Percentiles rank a stretch among this genome's conserved stretches.
Conservation (phyloP, 2,113 vertebrate genomes). For the Ageneiosus marmoratus region DNA sequence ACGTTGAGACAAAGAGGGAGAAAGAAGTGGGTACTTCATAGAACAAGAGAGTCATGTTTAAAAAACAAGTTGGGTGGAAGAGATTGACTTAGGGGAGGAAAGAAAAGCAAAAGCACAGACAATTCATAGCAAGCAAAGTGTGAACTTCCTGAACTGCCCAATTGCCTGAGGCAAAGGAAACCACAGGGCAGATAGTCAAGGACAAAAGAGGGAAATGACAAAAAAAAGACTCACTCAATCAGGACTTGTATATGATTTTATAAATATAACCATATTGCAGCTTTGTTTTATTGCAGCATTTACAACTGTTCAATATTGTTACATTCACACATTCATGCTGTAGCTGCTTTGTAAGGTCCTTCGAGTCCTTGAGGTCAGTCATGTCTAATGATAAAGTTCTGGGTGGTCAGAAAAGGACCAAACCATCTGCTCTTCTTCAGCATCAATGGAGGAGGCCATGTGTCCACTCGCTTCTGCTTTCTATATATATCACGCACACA, state of each 20-base stretch:
- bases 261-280: neutral
- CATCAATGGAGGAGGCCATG: constrained; percentile 20
- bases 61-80: constrained; percentile 36
- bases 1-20: constrained; percentile 29
- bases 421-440: constrained; percentile 26
- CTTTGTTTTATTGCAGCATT: neutral
- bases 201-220: constrained; percentile 27
- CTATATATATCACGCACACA: constrained; percentile 28
- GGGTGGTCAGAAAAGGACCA: constrained; percentile 29
- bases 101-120: constrained; percentile 30
- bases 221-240: constrained; percentile 4
- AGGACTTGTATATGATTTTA: neutral
- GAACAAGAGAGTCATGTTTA: constrained; percentile 46
- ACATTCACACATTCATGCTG: neutral
- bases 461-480: constrained; percentile 31
- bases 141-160: constrained; percentile 40
- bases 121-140: constrained; percentile 29
- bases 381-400: constrained; percentile 16
- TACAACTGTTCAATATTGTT: neutral
- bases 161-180: constrained; percentile 24
- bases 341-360: neutral
- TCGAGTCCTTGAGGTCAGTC: constrained; percentile 11
- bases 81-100: constrained; percentile 16
- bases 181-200: constrained; percentile 7
- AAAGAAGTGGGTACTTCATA: constrained; percentile 42